Evolutionary conservation across 2,113 vertebrate species (phyloP).

Genomic region (Prietella phreatophila): DNA sequence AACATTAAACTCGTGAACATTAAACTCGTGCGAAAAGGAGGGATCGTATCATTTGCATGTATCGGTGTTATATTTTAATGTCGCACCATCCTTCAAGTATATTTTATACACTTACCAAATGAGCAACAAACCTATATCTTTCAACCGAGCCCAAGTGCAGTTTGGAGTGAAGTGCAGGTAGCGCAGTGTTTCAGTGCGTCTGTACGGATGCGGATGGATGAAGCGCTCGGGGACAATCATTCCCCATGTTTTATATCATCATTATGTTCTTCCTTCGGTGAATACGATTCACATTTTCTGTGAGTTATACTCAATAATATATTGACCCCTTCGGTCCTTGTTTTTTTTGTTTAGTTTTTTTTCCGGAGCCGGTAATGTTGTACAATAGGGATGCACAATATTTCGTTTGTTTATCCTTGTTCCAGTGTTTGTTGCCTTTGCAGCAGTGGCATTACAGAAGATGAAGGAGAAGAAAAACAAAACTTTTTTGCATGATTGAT

Average conservation of each 20-base stretch:
- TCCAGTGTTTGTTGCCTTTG: not conserved
- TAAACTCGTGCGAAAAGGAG: not conserved
- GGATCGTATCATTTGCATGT: not conserved
- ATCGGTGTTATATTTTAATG: not conserved
- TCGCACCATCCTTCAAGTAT: not conserved
- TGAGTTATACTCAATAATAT: not conserved
- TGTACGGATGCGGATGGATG: not conserved
- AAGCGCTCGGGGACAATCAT: not conserved
- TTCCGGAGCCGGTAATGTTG: not conserved
- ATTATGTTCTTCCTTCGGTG: not conserved
- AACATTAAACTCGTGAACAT: constrained; percentile 21
- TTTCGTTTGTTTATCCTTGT: not conserved
- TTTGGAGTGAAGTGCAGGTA: not conserved
- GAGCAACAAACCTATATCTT: not conserved
- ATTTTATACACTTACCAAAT: not conserved
- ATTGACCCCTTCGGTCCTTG: not conserved
- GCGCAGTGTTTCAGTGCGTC: not conserved
- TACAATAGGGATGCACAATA: not conserved
- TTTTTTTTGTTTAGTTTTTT: not conserved
- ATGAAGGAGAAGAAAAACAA: not conserved
- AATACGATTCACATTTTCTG: not conserved
- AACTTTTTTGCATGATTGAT: not conserved
- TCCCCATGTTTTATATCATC: not conserved
- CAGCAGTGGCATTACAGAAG: not conserved
- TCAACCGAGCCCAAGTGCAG: not conserved